Evolutionary conservation across 2,113 vertebrate genomes (phyloP).

Genomic region (Ceyx cyanopectus): DNA sequence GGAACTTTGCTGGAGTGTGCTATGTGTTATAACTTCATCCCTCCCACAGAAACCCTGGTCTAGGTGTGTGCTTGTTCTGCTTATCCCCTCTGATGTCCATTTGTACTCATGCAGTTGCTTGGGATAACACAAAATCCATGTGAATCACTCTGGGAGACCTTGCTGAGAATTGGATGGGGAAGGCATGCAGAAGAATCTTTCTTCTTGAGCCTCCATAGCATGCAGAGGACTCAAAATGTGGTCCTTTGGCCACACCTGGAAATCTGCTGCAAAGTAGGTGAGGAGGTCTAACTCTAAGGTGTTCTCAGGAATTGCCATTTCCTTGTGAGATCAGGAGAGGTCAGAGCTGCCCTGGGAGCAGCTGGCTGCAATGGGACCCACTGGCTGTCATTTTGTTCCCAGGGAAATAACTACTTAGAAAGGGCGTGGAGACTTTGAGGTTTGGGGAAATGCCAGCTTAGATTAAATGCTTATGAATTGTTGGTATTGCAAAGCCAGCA

Average conservation of each 20-base stretch:
- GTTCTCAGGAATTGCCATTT: neutral
- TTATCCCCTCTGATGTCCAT: neutral
- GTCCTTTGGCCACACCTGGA: neutral
- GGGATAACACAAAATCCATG: rapidly evolving
- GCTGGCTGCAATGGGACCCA: neutral
- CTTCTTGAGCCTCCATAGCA: rapidly evolving
- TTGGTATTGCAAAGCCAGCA: neutral
- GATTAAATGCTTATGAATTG: neutral
- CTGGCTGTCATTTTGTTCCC: neutral
- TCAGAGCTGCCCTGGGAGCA: neutral
- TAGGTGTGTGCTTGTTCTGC: neutral
- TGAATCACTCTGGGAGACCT: rapidly evolving
- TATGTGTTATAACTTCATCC: neutral
- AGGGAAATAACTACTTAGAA: neutral
- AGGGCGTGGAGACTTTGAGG: neutral
- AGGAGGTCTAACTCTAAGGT: neutral
- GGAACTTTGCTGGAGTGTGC: neutral
- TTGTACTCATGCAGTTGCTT: neutral
- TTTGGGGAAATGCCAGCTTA: neutral
- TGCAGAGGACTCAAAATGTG: neutral
- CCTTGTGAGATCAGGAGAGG: rapidly evolving
- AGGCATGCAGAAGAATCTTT: neutral
- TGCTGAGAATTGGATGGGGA: neutral
- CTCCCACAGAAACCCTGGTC: neutral
- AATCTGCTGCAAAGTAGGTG: rapidly evolving